phyloP scores from a whole-genome alignment of 2,888 invertebrate species.

The Lissonota sp. region DNA sequence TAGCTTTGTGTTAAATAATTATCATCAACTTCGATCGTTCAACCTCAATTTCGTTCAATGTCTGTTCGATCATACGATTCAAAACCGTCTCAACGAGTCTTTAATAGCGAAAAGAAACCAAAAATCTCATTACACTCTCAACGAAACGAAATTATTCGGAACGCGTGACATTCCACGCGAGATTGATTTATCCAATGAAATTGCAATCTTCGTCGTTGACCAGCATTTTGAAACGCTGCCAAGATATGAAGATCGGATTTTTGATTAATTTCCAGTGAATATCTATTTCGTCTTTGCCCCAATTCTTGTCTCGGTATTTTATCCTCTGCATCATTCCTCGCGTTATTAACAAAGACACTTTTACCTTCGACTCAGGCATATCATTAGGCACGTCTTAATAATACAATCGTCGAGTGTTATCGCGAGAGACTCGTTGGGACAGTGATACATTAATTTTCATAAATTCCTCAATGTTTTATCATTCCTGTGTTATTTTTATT shows the following conservation, averaged over 20 bases:
- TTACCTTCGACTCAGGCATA: background rate
- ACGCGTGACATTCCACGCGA: conserved; percentile 42
- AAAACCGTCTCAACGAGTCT: conserved; percentile 34
- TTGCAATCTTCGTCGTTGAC: conserved; percentile 45
- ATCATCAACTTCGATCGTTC: background rate
- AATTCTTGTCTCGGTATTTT: conserved; percentile 36
- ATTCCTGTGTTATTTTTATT: conserved; percentile 28
- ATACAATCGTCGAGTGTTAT: conserved; percentile 30
- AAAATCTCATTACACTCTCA: no score
- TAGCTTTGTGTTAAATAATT: conserved; percentile 1
- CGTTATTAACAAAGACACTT: conserved; percentile 11
- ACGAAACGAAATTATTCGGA: conserved; percentile 26
- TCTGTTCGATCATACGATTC: conserved; percentile 3
- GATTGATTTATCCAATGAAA: conserved; percentile 59
- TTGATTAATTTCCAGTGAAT: conserved; percentile 47
- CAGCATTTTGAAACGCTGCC: conserved; percentile 42
- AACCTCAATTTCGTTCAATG: conserved; percentile 6
- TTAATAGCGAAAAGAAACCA: no score
- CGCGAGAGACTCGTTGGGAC: conserved; percentile 23
- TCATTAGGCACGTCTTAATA: conserved; percentile 12
- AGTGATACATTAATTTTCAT: conserved; percentile 21
- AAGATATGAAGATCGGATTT: conserved; percentile 56
- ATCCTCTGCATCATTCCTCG: conserved; percentile 20
- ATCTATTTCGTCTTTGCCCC: conserved; percentile 53
- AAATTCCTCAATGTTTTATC: conserved; percentile 31